Evolutionary conservation across 2,888 invertebrate genomes (phyloP).

Genomic region (Venustoraphidia nigricollis): DNA sequence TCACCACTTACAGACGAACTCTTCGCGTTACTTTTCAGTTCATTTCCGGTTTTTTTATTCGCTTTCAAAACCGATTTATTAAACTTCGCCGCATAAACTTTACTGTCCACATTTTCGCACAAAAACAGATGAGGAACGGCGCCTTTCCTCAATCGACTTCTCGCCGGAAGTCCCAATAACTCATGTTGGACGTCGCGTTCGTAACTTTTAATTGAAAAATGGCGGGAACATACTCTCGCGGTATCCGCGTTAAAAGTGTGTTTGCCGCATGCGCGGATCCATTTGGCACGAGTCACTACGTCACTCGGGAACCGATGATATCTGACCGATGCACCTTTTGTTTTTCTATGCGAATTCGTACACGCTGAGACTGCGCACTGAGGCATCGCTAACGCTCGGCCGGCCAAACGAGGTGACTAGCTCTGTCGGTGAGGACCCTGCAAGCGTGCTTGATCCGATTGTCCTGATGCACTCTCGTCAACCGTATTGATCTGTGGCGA

Average conservation of each 20-base stretch:
- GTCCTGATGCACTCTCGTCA: too few relatives aligned
- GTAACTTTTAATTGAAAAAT: constrained; percentile 34
- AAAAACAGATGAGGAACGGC: constrained; percentile 28
- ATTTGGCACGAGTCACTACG: constrained; percentile 31
- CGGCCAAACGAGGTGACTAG: too few relatives aligned
- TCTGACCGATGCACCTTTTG: constrained; percentile 35
- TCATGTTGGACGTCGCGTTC: constrained; percentile 39
- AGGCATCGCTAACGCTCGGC: constrained; percentile 26
- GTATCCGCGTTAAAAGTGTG: constrained; percentile 35
- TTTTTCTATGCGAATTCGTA: constrained; percentile 38
- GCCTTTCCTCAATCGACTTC: constrained; percentile 34
- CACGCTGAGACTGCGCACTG: constrained; percentile 41
- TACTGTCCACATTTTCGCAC: too few relatives aligned
- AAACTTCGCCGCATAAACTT: too few relatives aligned
- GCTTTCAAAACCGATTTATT: too few relatives aligned
- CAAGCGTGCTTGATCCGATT: too few relatives aligned
- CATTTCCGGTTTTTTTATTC: too few relatives aligned
- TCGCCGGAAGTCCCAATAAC: constrained; percentile 33
- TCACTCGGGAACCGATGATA: constrained; percentile 42
- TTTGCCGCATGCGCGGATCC: constrained; percentile 37
- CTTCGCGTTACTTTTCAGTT: too few relatives aligned
- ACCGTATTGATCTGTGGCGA: too few relatives aligned
- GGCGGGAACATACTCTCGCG: constrained; percentile 36
- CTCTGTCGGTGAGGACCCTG: too few relatives aligned
- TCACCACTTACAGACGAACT: not conserved